phyloP scores from a whole-genome alignment of 2,888 invertebrate species.

The Tetramorium bicarinatum region DNA sequence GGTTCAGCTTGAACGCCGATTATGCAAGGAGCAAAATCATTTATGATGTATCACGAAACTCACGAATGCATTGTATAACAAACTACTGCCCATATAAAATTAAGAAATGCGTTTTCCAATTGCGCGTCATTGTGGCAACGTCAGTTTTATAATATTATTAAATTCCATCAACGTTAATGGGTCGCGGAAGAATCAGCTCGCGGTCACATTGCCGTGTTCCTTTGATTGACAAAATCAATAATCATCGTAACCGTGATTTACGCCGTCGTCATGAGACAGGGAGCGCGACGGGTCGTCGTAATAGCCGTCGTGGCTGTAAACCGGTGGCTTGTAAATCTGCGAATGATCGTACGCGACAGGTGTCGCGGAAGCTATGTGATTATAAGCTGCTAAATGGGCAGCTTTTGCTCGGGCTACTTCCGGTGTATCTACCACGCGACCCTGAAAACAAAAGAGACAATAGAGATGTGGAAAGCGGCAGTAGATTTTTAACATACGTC shows the following conservation, averaged over 20 bases:
- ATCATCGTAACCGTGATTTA: slow-evolving; percentile 50
- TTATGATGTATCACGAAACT: slow-evolving; percentile 27
- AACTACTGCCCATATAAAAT: slow-evolving; percentile 5
- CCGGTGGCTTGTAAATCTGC: slow-evolving; percentile 32
- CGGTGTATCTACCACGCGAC: slow-evolving; percentile 71
- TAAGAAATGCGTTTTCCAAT: slow-evolving; percentile 21
- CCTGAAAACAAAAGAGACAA: slow-evolving; percentile 33
- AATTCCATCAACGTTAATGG: neutral
- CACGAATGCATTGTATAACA: neutral
- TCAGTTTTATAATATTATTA: neutral
- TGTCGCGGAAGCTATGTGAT: slow-evolving; percentile 48
- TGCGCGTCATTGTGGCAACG: neutral
- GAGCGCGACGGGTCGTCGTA: slow-evolving; percentile 69
- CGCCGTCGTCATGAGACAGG: slow-evolving; percentile 67
- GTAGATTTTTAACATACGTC: no score
- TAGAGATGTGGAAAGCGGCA: neutral
- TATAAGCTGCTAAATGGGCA: slow-evolving; percentile 65
- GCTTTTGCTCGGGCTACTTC: slow-evolving; percentile 73
- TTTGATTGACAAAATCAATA: slow-evolving; percentile 4
- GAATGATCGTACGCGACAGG: slow-evolving; percentile 26
- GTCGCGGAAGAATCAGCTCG: neutral
- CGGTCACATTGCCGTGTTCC: neutral
- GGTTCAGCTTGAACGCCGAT: slow-evolving; percentile 32
- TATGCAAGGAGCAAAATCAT: neutral
- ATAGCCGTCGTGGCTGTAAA: slow-evolving; percentile 64